Conservation (phyloP, 2,888 invertebrate genomes). For the Steromphala cineraria region DNA sequence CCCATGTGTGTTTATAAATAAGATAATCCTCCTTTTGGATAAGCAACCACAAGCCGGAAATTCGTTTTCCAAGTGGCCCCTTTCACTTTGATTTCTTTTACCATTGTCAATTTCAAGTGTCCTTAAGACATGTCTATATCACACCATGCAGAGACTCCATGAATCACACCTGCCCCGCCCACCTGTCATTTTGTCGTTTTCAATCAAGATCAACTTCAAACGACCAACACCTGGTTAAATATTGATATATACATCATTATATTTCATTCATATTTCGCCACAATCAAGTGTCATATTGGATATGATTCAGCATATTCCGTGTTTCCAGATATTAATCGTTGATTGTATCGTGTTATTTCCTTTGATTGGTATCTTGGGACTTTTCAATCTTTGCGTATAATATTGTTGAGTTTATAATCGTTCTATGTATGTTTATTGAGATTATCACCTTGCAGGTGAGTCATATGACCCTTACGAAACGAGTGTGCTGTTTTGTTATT, state of each 20-base stretch:
- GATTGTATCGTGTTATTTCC: too few relatives aligned
- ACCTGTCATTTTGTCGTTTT: constrained; percentile 1
- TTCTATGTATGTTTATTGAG: too few relatives aligned
- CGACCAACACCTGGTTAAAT: neutral
- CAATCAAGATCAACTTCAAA: constrained; percentile 9
- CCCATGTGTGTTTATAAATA: neutral
- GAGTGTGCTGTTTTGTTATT: too few relatives aligned
- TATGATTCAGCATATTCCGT: neutral
- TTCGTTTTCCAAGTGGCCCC: neutral
- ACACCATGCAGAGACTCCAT: neutral
- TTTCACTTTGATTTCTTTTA: neutral
- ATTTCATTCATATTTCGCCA: neutral
- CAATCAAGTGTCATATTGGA: neutral
- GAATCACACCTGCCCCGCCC: neutral
- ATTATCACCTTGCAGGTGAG: too few relatives aligned
- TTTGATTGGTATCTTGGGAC: too few relatives aligned
- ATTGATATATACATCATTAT: constrained; percentile 19
- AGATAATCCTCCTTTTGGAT: neutral
- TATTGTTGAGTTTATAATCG: too few relatives aligned
- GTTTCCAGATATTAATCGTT: too few relatives aligned
- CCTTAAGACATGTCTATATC: neutral
- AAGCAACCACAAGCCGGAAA: neutral
- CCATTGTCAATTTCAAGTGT: neutral
- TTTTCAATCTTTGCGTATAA: too few relatives aligned
- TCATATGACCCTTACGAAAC: too few relatives aligned